Conservation (phyloP, 2,888 invertebrate species). For the Caenorhabditis uteleia region DNA sequence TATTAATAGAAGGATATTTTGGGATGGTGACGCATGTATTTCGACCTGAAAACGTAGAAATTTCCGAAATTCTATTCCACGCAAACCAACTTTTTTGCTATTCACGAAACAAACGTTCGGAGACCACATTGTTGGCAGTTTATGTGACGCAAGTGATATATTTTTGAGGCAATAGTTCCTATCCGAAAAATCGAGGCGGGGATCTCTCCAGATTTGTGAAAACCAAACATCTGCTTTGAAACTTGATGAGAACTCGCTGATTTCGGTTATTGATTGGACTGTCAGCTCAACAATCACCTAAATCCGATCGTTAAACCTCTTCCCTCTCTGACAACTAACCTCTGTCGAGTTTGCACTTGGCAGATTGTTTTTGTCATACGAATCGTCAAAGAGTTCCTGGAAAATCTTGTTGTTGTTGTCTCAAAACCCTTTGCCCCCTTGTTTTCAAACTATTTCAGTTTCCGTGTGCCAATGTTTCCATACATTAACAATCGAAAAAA, state of each 20-base stretch:
- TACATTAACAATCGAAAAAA: too few relatives aligned
- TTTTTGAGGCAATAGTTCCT: conserved; percentile 66
- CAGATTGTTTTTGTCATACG: conserved; percentile 69
- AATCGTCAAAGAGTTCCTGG: conserved; percentile 62
- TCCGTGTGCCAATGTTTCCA: too few relatives aligned
- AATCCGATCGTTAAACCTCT: too few relatives aligned
- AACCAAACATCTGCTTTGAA: conserved; percentile 70
- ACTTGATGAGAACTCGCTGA: conserved; percentile 66
- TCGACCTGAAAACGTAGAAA: conserved; percentile 49
- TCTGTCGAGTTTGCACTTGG: conserved; percentile 64
- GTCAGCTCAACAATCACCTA: conserved; percentile 68
- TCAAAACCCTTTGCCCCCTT: too few relatives aligned
- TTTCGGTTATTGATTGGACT: conserved; percentile 67
- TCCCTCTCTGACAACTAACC: conserved; percentile 24
- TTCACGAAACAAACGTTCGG: conserved; percentile 70
- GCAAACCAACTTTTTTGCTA: conserved; percentile 63
- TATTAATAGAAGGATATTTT: conserved; percentile 66
- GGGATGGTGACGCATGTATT: conserved; percentile 67
- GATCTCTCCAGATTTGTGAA: conserved; percentile 68
- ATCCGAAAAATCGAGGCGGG: conserved; percentile 64
- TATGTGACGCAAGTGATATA: conserved; percentile 66
- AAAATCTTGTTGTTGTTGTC: conserved; percentile 6
- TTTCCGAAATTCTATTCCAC: not conserved
- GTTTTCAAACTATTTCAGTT: too few relatives aligned
- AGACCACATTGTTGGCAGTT: conserved; percentile 67